Percentiles rank a stretch among this genome's conserved stretches.
phyloP scores from a whole-genome alignment of 1,140 invertebrate species.

The Cydia amplana region DNA sequence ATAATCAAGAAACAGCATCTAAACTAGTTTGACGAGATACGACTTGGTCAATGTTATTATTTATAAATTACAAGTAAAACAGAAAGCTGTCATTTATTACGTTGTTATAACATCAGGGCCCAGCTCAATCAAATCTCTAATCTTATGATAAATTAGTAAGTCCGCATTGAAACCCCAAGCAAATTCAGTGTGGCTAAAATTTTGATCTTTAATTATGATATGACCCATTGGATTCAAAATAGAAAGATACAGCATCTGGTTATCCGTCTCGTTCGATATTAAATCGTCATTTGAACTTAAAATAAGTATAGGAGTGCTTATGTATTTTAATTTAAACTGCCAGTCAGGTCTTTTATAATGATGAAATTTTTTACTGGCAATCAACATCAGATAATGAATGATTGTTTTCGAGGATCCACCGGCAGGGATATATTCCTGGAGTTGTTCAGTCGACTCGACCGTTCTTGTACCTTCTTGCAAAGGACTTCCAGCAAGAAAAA shows the following conservation, averaged over 20 bases:
- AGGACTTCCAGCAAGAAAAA: constrained; percentile 60
- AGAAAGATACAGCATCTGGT: constrained; percentile 57
- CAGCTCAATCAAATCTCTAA: constrained; percentile 1
- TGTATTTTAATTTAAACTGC: constrained; percentile 80
- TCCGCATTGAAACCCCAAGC: constrained; percentile 61
- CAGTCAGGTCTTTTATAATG: constrained; percentile 79
- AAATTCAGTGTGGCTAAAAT: constrained; percentile 81
- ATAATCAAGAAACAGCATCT: no score
- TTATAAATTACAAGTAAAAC: no score
- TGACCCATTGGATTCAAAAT: constrained; percentile 70
- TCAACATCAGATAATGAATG: constrained; percentile 49
- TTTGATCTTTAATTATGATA: constrained; percentile 57
- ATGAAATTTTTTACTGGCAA: constrained; percentile 79
- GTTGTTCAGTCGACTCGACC: not conserved
- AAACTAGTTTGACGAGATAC: no score
- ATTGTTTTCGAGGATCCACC: not conserved
- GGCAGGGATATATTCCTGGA: not conserved
- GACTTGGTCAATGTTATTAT: no score
- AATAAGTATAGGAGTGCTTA: constrained; percentile 81
- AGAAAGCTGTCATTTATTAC: not conserved
- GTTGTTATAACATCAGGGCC: not conserved
- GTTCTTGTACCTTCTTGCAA: constrained; percentile 7
- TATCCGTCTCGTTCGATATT: constrained; percentile 75
- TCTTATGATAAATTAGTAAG: constrained; percentile 20
- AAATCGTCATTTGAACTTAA: constrained; percentile 83